Percentiles rank a stretch among this genome's conserved stretches.
These are phyloP conservation scores for Pipra filicauda DNA, from an alignment of 2,113 vertebrate species.

Conservation along the genomic window DNA sequence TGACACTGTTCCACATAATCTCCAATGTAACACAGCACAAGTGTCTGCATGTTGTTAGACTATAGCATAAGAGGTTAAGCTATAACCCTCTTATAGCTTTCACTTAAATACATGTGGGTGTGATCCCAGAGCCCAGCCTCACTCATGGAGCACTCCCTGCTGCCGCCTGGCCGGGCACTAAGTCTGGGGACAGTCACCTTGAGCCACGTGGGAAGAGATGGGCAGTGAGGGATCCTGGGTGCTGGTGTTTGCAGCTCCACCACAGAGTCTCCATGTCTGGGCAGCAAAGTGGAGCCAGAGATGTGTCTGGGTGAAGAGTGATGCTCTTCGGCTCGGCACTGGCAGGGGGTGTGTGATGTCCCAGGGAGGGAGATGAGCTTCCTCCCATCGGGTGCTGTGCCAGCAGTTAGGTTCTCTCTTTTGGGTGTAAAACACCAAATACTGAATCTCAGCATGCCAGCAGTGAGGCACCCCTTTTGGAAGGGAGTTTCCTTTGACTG, in stretches of 20 bases:
- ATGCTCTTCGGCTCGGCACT: accelerated
- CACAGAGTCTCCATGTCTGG: accelerated
- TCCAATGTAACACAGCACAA: not conserved
- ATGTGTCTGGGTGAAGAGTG: not conserved
- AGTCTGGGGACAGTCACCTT: not conserved
- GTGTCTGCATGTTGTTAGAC: not conserved
- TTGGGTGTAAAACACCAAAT: not conserved
- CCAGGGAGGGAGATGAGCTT: not conserved
- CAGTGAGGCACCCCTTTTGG: not conserved
- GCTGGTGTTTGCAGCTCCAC: not conserved
- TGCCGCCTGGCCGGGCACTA: accelerated
- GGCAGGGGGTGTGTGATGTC: accelerated
- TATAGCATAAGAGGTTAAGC: not conserved
- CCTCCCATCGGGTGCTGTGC: not conserved
- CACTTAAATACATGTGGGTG: accelerated
- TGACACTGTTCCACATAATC: not conserved
- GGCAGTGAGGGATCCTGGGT: not conserved
- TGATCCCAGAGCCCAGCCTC: accelerated
- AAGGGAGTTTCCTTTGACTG: not conserved
- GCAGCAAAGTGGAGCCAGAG: not conserved
- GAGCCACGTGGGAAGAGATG: accelerated
- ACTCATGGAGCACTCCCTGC: accelerated
- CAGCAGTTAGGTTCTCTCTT: not conserved
- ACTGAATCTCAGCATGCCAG: not conserved
- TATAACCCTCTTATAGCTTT: not conserved